Evolutionary conservation across 2,888 invertebrate species (phyloP).

Genomic region (Rhodophaea formosa): DNA sequence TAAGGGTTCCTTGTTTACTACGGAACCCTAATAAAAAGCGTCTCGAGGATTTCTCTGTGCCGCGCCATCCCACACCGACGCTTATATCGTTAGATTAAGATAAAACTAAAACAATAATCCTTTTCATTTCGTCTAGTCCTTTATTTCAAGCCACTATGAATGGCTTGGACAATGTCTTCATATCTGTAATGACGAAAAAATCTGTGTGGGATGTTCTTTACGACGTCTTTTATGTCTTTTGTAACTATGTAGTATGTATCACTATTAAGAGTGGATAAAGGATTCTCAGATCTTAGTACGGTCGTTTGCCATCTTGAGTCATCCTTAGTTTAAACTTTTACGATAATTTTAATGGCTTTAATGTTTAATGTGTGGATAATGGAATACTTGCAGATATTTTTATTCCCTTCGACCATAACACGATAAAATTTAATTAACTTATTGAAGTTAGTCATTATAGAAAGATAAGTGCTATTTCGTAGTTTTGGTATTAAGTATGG

Average conservation of each 20-base stretch:
- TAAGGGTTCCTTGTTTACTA: too few species aligned
- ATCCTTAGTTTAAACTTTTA: conserved; percentile 37
- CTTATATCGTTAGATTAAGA: conserved; percentile 76
- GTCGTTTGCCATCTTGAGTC: conserved; percentile 45
- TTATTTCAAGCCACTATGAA: conserved; percentile 69
- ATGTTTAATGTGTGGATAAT: too few species aligned
- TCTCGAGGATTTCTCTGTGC: conserved; percentile 40
- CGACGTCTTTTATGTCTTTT: conserved; percentile 48
- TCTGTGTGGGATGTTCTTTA: conserved; percentile 62
- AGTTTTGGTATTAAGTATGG: too few species aligned
- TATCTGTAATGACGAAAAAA: conserved; percentile 53
- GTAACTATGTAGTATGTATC: conserved; percentile 37
- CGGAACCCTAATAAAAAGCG: too few species aligned
- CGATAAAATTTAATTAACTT: too few species aligned
- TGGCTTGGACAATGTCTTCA: conserved; percentile 59
- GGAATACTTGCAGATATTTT: too few species aligned
- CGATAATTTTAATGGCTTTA: conserved; percentile 19
- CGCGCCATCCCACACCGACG: conserved; percentile 48
- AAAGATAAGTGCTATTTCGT: too few species aligned
- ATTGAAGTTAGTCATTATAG: too few species aligned
- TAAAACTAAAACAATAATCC: conserved; percentile 81
- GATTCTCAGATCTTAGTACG: conserved; percentile 43
- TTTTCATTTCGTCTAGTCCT: conserved; percentile 70
- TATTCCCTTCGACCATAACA: too few species aligned
- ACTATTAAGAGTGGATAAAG: conserved; percentile 40